phyloP scores from a whole-genome alignment of 2,888 invertebrate species.

The Melanargia galathea region DNA sequence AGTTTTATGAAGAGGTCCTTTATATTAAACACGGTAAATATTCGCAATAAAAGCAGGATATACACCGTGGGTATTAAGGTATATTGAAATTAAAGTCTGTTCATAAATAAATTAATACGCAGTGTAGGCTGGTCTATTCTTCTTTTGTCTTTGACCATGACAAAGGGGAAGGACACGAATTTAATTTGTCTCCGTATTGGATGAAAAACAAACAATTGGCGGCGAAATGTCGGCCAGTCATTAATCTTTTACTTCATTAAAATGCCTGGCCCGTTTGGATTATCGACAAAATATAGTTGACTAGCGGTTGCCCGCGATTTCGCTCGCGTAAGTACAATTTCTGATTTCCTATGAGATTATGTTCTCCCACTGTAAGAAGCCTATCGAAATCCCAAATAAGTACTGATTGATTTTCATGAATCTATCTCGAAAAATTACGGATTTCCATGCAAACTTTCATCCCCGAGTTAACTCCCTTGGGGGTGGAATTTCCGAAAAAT shows the following conservation, averaged over 20 bases:
- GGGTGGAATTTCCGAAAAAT: too few relatives aligned
- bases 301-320: neutral
- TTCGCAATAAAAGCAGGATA: neutral
- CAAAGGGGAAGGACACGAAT: conserved; percentile 10
- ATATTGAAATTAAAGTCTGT: neutral
- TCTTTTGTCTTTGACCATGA: conserved; percentile 2
- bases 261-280: conserved; percentile 6
- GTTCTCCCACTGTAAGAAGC: too few relatives aligned
- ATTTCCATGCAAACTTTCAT: too few relatives aligned
- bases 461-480: too few relatives aligned
- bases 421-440: too few relatives aligned
- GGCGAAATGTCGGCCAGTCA: conserved; percentile 13
- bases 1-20: too few relatives aligned
- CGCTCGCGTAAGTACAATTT: too few relatives aligned
- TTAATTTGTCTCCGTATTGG: conserved; percentile 16
- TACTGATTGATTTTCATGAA: too few relatives aligned
- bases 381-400: too few relatives aligned
- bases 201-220: conserved; percentile 20
- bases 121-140: neutral
- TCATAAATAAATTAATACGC: neutral
- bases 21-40: too few relatives aligned
- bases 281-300: neutral
- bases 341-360: too few relatives aligned
- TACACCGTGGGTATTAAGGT: too few relatives aligned
- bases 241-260: conserved; percentile 18